phyloP scores from a whole-genome alignment of 2,113 vertebrate genomes.

The Electrona antarctica region DNA sequence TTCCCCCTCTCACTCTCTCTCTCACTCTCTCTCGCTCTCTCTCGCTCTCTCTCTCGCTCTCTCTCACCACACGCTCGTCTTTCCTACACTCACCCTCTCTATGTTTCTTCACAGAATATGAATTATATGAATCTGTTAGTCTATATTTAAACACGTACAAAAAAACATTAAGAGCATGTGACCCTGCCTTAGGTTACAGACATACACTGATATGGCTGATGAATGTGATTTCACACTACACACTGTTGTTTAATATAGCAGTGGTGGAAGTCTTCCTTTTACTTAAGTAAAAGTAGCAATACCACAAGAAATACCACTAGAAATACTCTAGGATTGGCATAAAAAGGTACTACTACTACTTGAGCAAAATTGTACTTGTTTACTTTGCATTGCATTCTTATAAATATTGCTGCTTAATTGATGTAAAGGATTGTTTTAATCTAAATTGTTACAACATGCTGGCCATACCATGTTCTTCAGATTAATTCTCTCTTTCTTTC shows the following conservation, averaged over 20 bases:
- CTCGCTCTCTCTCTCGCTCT: constrained; percentile 10
- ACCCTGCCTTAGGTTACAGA: constrained; percentile 52
- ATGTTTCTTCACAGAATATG: constrained; percentile 34
- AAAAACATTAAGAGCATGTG: constrained; percentile 51
- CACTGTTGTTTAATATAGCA: constrained; percentile 35
- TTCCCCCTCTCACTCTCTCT: constrained; percentile 42
- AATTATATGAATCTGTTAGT: constrained; percentile 54
- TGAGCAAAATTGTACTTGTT: too few relatives aligned
- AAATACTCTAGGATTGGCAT: background rate
- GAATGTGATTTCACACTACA: constrained; percentile 36
- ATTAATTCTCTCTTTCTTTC: background rate
- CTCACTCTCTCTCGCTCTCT: background rate
- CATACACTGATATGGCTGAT: background rate
- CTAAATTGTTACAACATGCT: too few relatives aligned
- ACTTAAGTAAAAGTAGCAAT: too few relatives aligned
- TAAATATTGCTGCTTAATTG: too few relatives aligned
- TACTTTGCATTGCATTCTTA: too few relatives aligned
- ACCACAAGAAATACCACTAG: too few relatives aligned
- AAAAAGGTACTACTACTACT: background rate
- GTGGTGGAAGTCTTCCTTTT: too few relatives aligned
- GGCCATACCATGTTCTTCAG: background rate
- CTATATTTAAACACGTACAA: constrained; percentile 67
- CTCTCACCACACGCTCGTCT: constrained; percentile 13
- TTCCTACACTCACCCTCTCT: constrained; percentile 31
- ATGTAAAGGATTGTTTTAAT: too few relatives aligned